phyloP scores from a whole-genome alignment of 2,113 vertebrate genomes.

The Peromyscus leucopus region DNA sequence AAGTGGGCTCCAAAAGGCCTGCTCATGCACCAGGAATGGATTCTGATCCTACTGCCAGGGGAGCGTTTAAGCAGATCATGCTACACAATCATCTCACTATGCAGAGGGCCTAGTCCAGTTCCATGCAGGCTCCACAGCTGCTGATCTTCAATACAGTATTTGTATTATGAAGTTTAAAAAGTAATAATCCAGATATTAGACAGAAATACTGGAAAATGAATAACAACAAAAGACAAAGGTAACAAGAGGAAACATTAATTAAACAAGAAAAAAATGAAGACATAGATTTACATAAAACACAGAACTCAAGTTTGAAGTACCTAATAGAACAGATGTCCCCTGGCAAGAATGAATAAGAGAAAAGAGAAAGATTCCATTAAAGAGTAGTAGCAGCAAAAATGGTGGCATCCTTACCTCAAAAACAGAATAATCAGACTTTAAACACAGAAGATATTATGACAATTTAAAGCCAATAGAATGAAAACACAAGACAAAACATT shows the following conservation, averaged over 20 bases:
- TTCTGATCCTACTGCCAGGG: too few species aligned
- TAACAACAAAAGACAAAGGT: slow-evolving; percentile 15
- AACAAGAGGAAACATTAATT: slow-evolving; percentile 21
- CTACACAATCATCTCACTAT: too few species aligned
- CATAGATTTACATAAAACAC: not conserved
- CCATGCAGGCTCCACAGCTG: too few species aligned
- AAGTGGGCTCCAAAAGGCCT: too few species aligned
- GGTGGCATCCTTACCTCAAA: not conserved
- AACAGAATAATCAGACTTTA: not conserved
- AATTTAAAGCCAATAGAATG: slow-evolving; percentile 21
- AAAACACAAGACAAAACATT: slow-evolving; percentile 13
- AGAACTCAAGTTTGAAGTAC: slow-evolving; percentile 12
- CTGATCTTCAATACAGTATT: not conserved
- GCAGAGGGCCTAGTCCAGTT: too few species aligned
- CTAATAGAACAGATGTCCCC: not conserved
- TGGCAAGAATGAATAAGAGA: not conserved
- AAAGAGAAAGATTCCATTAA: slow-evolving; percentile 7
- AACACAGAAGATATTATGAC: not conserved
- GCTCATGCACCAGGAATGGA: too few species aligned
- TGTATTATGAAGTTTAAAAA: slow-evolving; percentile 26
- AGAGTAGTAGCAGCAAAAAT: not conserved
- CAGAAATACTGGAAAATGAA: not conserved
- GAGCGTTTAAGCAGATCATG: too few species aligned
- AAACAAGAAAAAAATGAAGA: not conserved
- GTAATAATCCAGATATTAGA: not conserved